phyloP scores from a whole-genome alignment of 2,113 vertebrate genomes.

The Cyanoderma ruficeps region DNA sequence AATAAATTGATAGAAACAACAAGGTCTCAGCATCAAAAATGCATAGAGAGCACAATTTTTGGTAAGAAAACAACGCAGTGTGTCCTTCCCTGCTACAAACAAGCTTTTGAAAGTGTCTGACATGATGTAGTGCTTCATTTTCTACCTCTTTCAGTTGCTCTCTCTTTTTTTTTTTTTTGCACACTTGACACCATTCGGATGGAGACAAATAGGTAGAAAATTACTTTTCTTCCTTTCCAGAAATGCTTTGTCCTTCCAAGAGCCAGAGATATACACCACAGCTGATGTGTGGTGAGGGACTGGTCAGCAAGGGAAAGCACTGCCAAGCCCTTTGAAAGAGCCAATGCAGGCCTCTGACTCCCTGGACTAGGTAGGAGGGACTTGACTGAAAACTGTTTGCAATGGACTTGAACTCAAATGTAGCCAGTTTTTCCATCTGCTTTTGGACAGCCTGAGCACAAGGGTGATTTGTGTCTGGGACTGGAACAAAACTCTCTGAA shows the following conservation, averaged over 20 bases:
- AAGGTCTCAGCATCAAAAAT: background rate
- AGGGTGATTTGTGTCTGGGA: background rate
- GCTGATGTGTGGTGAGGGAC: background rate
- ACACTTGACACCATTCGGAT: background rate
- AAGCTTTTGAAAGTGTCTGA: background rate
- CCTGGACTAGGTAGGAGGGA: background rate
- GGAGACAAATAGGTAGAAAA: background rate
- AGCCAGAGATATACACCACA: background rate
- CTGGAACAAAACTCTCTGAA: background rate
- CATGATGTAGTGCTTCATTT: slow-evolving; percentile 16
- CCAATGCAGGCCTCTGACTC: background rate
- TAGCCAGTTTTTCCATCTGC: background rate
- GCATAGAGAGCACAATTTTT: background rate
- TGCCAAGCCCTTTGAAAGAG: background rate
- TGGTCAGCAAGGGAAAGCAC: background rate
- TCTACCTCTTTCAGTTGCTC: background rate
- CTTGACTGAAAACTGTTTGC: background rate
- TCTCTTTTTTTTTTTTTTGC: background rate
- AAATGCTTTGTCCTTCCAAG: background rate
- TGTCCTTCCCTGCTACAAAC: background rate
- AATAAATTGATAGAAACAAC: background rate
- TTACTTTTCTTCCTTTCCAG: background rate
- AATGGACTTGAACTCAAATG: background rate
- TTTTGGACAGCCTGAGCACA: background rate
- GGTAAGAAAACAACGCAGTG: background rate